Conservation (phyloP, 2,797 vertebrate species). For the Eurystomus glaucurus region DNA sequence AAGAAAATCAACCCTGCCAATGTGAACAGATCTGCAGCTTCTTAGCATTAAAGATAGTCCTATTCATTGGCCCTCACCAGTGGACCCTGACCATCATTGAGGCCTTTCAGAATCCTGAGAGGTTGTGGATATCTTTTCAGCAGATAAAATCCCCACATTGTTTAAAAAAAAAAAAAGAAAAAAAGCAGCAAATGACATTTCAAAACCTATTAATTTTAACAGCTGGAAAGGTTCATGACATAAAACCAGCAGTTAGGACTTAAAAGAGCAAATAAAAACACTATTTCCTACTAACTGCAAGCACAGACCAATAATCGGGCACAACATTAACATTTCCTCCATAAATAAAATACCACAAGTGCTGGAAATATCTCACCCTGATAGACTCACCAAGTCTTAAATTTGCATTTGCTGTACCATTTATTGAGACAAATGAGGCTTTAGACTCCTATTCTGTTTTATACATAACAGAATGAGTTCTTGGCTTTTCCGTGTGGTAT, state of each 20-base stretch:
- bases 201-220: slow-evolving; percentile 18
- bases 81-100: neutral
- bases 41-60: neutral
- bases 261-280: slow-evolving; percentile 1
- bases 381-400: slow-evolving; percentile 3
- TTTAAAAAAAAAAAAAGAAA: neutral
- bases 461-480: neutral
- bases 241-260: neutral
- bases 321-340: neutral
- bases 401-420: slow-evolving; percentile 18
- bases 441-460: neutral
- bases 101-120: neutral
- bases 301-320: neutral
- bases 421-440: slow-evolving; percentile 30
- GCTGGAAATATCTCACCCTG: neutral
- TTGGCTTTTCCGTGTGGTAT: neutral
- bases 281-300: neutral
- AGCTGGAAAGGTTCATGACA: neutral
- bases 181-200: neutral
- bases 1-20: neutral
- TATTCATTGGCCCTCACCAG: neutral
- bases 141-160: neutral
- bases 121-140: neutral
- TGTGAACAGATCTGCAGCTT: neutral
- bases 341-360: slow-evolving; percentile 34